Evolutionary conservation across 1,140 invertebrate genomes (phyloP), one percentile per base, ranked within the genome.

Genomic region (Pomphorhynchus laevis): DNA sequence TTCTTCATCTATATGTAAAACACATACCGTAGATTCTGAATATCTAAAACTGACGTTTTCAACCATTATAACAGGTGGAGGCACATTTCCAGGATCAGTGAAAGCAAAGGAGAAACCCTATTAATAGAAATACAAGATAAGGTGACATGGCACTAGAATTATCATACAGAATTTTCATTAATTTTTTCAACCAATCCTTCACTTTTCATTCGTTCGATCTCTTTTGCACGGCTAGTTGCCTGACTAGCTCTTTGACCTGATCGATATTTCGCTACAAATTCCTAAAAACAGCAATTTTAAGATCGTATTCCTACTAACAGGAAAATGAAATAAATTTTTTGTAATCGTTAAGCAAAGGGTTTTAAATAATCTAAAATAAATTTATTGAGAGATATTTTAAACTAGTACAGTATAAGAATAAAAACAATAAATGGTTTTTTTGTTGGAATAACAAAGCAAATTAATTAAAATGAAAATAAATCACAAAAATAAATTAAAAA

Each of bases 201-300:
- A 35, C 84, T 76, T 5, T 95, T 76, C 86, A 98, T 98, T 61
- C 95, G 95, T 4, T 79, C 80, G 34, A 98, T 56, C 0, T 84
- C 93, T 57, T 98, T 98, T 59, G 98, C 86, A 59, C 95, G 95
- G 41, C 77, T 86, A 58, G 98, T 84, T 33, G 89, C 89, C 56
- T 98, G 89, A 42, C 84, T 64, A 0, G 89, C 89, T 29, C 95
- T 61, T 98, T 98, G 0, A 84, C 84, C 34, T 74, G n/a, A n/a
- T n/a, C n/a, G n/a, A n/a, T n/a, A n/a, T n/a, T n/a, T n/a, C n/a
- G n/a, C n/a, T n/a, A n/a, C n/a, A n/a, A n/a, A n/a, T n/a, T n/a
- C n/a, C n/a, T n/a, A n/a, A n/a, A n/a, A n/a, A n/a, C n/a, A n/a
- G n/a, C n/a, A n/a, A n/a, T n/a, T n/a, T n/a, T n/a, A n/a, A n/a